Base-by-base conservation (phyloP, 1,140 invertebrate genomes). In the Microplitis demolitor region DNA sequence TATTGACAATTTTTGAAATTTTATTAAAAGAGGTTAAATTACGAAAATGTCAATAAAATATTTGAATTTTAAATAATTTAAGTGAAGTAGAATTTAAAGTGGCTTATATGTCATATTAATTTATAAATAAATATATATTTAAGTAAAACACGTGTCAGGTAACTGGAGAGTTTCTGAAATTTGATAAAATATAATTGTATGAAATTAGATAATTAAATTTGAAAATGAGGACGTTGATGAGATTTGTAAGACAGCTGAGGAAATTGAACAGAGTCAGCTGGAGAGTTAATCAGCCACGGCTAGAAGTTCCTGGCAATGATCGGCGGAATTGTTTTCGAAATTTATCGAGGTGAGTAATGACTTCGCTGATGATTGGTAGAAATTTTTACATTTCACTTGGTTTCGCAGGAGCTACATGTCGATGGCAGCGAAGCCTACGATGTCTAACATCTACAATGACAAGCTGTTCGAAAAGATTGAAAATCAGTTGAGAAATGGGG, bases 351-450 rank as follows among this genome's bases (percentile, higher is more conserved):
- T 73, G 53, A 67, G 66, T 68, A 69, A n/a, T 34, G 24, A 33
- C 14, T 8, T 24, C 13, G 24, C 9, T 33, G 51, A 54, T 54
- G 4, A 54, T 8, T 50, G 45, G 2, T 3, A 8, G 13, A 8
- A 8, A 3, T 50, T 50, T 50, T 8, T 50, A 6, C 3, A 53
- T 56, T 50, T n/a, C 24, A 4, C 4, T 45, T 71, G 8, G 35
- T 62, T 60, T 71, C 24, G 4, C 63, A 76, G 74, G 64, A 73
- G 64, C 73, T 76, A 76, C 51, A 68, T 69, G 73, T 73, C 74
- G 0, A 60, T 8, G n/a, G 33, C 71, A n/a, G 71, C 56, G 45
- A 33, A 37, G 24, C 4, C 24, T 31, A 13, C 63, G n/a, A 51
- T 4, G 2, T 16, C 16, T n/a, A 66, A n/a, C 51, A 53, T 45